Evolutionary conservation across 2,113 vertebrate species (phyloP), one percentile per base, ranked within the genome.

Genomic region (Anguilla rostrata): DNA sequence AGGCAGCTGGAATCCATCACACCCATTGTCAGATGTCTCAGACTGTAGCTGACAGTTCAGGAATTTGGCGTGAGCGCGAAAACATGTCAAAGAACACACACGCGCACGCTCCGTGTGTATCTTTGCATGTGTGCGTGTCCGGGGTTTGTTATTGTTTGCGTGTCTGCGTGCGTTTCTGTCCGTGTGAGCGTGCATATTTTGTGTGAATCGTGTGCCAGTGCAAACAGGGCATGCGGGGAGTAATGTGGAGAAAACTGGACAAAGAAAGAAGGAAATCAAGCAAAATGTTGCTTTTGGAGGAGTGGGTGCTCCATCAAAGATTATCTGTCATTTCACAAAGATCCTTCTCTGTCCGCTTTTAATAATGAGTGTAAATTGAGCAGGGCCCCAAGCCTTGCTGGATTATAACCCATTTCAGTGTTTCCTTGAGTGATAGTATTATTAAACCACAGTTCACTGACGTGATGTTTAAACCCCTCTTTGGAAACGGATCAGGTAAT

Each of bases 1-100:
- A 15, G 66, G 15, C 39, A 16, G 66, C 66, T 84, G n/a, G 66
- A 78, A 71, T 41, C 84, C 49, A 78, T 84, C 84, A 84, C n/a
- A 29, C 46, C 84, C 41, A 34, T 49, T 82, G 66, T 49, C 40
- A 71, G 84, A 78, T 39, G 22, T 29, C 9, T 6, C 11, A 2
- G 5, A 29, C 71, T 75, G 71, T 34, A 75, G n/a, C 26, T 34
- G 71, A 75, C 71, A 12, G 26, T 75, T 75, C 71, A 75, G n/a
- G 71, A 75, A 75, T 75, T 34, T 34, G n/a, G 71, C 71, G 16
- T 34, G n/a, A 75, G 71, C 20, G n/a, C 34, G 11, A 75, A 75
- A 75, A 75, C 71, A 34, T 75, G 71, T 66, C 60, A 66, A 66
- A 66, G 49, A 26, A 66, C 60, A 26, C 22, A 26, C 18, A 26